phyloP scores from a whole-genome alignment of 2,797 vertebrate species.

The Neopelma chrysocephalum region DNA sequence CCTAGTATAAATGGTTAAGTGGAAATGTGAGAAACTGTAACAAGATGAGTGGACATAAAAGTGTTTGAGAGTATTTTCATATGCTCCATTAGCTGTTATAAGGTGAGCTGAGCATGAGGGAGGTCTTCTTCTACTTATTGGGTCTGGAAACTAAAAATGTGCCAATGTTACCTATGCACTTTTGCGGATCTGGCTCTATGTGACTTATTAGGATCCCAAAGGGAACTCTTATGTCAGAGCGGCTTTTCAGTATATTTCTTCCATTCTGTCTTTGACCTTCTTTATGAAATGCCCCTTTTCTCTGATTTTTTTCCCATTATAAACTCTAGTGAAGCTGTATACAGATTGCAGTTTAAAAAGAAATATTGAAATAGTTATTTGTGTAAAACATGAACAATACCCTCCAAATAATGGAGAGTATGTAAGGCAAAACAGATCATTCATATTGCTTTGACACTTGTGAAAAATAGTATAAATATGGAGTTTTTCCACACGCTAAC shows the following conservation, averaged over 20 bases:
- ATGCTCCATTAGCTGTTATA: neutral
- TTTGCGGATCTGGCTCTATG: neutral
- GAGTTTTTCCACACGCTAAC: neutral
- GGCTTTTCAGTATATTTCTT: neutral
- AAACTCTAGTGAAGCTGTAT: neutral
- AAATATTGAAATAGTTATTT: neutral
- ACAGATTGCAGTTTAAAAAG: neutral
- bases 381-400: neutral
- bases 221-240: neutral
- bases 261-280: neutral
- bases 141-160: neutral
- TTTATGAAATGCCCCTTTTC: neutral
- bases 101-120: neutral
- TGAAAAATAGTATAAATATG: neutral
- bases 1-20: neutral
- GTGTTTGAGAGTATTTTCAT: neutral
- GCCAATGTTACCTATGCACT: accelerated
- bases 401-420: neutral
- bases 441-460: neutral
- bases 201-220: neutral
- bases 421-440: neutral
- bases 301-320: neutral
- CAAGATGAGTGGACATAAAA: neutral
- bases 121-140: neutral
- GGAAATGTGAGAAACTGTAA: neutral